Base-by-base conservation (phyloP, 2,888 invertebrate species). In the Oconnorella tubifera region DNA sequence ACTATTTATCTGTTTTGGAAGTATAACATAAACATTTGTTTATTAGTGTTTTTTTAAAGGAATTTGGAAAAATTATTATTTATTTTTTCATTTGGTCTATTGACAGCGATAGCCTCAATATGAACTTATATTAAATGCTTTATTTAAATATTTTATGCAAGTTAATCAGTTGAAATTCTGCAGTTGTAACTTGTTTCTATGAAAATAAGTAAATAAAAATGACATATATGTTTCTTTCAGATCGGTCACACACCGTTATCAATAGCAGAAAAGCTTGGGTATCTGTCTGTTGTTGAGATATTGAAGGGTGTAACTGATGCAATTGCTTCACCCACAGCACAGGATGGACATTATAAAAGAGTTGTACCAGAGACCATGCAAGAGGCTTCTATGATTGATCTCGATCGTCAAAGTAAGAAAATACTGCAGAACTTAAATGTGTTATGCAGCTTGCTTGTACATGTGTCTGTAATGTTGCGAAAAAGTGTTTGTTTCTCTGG, bases 351-450 rank as follows among this genome's bases (percentile, higher is more conserved):
- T 80, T 99, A 99, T 85, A 90, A 91, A 78, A 96, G 98, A 0
- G 92, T 97, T 70, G 94, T 96, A 1, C 99, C 99, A 0, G 99
- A 99, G 84, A 93, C 93, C 14, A 99, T 99, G 98, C 92, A 98
- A 76, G 99, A 99, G 83, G 94, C 95, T 0, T 94, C 98, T 83
- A 93, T 99, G 90, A 96, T 68, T 2, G 99, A 99, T 83, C 97
- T 96, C 0, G 99, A 99, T 82, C 99, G 99, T n/a, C n/a, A n/a
- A n/a, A n/a, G n/a, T n/a, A 82, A 56, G 25, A 33, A 56, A 33
- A 32, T 23, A 56, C 32, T 56, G 14, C 19, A 19, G 19, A 48
- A 48, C 14, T 48, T 19, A 48, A 48, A 14, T 48, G 48, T 48
- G 25, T 2, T 14, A 2, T 55, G 25, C 25, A 55, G 25, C 19